Base-by-base conservation (phyloP, 2,797 vertebrate genomes). In the Acipenser transmontanus region DNA sequence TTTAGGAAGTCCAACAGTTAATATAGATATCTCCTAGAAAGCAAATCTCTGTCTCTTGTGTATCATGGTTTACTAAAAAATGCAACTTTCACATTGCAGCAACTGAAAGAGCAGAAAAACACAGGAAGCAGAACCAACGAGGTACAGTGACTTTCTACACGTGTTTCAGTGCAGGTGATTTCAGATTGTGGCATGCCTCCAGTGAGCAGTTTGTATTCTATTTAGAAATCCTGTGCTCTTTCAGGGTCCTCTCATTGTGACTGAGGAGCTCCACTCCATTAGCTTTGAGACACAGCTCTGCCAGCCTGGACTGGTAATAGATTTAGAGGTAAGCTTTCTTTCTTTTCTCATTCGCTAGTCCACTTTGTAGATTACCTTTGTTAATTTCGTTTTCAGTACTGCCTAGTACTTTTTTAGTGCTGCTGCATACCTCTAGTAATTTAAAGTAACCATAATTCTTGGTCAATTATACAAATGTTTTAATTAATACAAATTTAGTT, bases 21-120 rank as follows among this genome's bases (percentile, higher is more conserved):
- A 34, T 34, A 34, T 34, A 34, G 34, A 34, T 34, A 3, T 34
- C 34, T 34, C 34, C 34, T 34, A 34, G 34, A 34, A 34, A 34
- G 34, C 4, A 56, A 10, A 49, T 6, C 1, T 67, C 68, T 61
- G 47, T 52, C 62, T 73, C 59, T 49, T 52, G 61, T 73, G 34
- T 34, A 34, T 34, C 34, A 4, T 34, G 34, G 4, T 34, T 34
- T 34, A 34, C 34, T 34, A 57, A 20, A 47, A 10, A 13, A 13
- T 63, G 20, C 17, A 49, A 57, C 14, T 67, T 7, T 14, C 61
- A 67, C 72, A 34, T 69, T 13, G 8, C 73, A 98, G 97, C 96
- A 98, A 97, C 82, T 98, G 69, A 99, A 98, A 72, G 97, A 99
- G 77, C 95, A 95, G 88, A 99, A 98, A 69, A 93, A 94, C 0